Evolutionary conservation across 2,888 invertebrate species (phyloP).

Genomic region (Pantelozetes paolii): DNA sequence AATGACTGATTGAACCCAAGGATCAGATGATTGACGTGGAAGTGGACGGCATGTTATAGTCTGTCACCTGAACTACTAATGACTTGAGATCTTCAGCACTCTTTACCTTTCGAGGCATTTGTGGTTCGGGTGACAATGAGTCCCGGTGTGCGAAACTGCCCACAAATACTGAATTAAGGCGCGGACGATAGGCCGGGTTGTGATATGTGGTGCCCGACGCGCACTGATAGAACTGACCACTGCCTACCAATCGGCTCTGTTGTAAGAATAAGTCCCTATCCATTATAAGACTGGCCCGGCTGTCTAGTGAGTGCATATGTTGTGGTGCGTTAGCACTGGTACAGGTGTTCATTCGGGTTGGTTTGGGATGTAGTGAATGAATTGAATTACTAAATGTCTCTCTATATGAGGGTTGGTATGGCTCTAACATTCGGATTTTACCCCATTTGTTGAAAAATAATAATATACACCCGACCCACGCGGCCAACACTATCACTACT

Average conservation of each 20-base stretch:
- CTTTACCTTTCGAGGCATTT: constrained; percentile 67
- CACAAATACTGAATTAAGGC: constrained; percentile 82
- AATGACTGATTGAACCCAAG: too few species aligned
- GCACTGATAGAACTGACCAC: constrained; percentile 47
- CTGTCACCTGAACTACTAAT: constrained; percentile 40
- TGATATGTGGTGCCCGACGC: constrained; percentile 38
- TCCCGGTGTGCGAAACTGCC: constrained; percentile 53
- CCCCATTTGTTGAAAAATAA: constrained; percentile 92
- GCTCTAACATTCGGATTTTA: constrained; percentile 85
- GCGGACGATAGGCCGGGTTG: constrained; percentile 54
- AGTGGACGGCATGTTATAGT: constrained; percentile 40
- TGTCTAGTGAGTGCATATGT: constrained; percentile 38
- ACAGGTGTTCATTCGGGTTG: constrained; percentile 58
- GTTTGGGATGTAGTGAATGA: constrained; percentile 52
- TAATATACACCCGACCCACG: constrained; percentile 84
- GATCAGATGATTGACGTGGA: constrained; percentile 38
- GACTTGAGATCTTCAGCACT: constrained; percentile 66
- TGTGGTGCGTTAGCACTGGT: constrained; percentile 51
- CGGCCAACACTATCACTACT: constrained; percentile 73
- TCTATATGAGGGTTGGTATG: constrained; percentile 84
- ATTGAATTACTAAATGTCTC: constrained; percentile 65
- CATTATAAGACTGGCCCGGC: constrained; percentile 49
- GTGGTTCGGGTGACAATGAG: constrained; percentile 57
- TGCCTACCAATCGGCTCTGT: constrained; percentile 53
- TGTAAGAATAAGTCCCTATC: constrained; percentile 65